These are phyloP conservation scores for Apodemia mormo DNA, from an alignment of 2,888 invertebrate genomes.

Conservation along the genomic window DNA sequence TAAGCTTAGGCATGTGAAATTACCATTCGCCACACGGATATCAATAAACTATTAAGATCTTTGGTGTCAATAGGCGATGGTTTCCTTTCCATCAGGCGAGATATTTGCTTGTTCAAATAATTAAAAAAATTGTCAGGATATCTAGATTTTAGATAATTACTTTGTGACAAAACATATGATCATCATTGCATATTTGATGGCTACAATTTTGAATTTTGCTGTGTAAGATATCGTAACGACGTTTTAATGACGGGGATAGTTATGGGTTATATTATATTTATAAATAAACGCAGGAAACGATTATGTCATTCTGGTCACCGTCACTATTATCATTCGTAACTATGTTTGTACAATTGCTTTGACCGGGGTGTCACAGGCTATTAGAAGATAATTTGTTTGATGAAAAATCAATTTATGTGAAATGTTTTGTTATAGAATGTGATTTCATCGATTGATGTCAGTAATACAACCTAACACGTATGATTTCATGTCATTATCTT, in stretches of 20 bases:
- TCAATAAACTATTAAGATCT: no score
- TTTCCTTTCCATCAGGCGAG: no score
- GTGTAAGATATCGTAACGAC: conserved; percentile 20
- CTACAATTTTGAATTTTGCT: conserved; percentile 19
- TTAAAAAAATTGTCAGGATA: no score
- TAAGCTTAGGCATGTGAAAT: no score
- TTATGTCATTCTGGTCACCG: conserved; percentile 31
- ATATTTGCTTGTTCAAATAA: no score
- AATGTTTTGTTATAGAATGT: not conserved
- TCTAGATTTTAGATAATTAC: not conserved
- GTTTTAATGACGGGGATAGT: conserved; percentile 19
- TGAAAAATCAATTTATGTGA: not conserved
- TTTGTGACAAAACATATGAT: not conserved
- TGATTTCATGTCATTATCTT: not conserved
- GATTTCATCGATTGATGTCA: not conserved
- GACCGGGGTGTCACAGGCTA: not conserved
- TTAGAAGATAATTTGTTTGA: conserved; percentile 11
- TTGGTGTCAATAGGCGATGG: no score
- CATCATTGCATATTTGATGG: conserved; percentile 9
- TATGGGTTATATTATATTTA: conserved; percentile 18
- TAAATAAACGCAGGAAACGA: conserved; percentile 34
- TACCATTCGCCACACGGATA: no score
- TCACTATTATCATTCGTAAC: conserved; percentile 23
- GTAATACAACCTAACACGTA: not conserved
- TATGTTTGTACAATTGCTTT: not conserved